These are phyloP conservation scores for Conger conger DNA, from an alignment of 2,113 vertebrate species.

Conservation along the genomic window DNA sequence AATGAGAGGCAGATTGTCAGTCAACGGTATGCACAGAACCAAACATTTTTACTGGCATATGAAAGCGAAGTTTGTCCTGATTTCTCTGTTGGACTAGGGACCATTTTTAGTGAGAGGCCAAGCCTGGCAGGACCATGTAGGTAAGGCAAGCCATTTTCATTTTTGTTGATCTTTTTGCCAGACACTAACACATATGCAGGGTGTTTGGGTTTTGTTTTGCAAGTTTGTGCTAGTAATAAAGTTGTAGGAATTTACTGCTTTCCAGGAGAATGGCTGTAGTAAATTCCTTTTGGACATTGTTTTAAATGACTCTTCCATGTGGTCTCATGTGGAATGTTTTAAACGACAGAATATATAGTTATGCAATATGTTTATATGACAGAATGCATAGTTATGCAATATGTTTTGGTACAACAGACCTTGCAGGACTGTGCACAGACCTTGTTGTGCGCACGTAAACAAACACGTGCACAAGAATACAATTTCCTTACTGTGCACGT, in stretches of 20 bases:
- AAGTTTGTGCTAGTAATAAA: conserved; percentile 38
- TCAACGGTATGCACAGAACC: not conserved
- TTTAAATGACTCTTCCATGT: conserved; percentile 44
- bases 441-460: not conserved
- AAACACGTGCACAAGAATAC: not conserved
- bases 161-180: conserved; percentile 41
- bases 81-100: not conserved
- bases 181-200: conserved; percentile 26
- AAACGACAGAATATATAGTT: conserved; percentile 3
- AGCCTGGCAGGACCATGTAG: not conserved
- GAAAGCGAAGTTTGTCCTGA: not conserved
- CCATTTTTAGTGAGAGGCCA: not conserved
- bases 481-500: not conserved
- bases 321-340: conserved; percentile 25
- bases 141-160: conserved; percentile 31
- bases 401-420: not conserved
- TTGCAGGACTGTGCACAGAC: not conserved
- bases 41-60: not conserved
- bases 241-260: conserved; percentile 35
- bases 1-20: not conserved
- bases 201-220: conserved; percentile 33
- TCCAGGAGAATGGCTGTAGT: conserved; percentile 38
- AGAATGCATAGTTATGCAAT: conserved; percentile 18
- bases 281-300: conserved; percentile 51
- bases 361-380: conserved; percentile 5